Evolutionary conservation across 2,888 invertebrate genomes (phyloP), one percentile per base, ranked within the genome.

Genomic region (Trachelus tabidus): DNA sequence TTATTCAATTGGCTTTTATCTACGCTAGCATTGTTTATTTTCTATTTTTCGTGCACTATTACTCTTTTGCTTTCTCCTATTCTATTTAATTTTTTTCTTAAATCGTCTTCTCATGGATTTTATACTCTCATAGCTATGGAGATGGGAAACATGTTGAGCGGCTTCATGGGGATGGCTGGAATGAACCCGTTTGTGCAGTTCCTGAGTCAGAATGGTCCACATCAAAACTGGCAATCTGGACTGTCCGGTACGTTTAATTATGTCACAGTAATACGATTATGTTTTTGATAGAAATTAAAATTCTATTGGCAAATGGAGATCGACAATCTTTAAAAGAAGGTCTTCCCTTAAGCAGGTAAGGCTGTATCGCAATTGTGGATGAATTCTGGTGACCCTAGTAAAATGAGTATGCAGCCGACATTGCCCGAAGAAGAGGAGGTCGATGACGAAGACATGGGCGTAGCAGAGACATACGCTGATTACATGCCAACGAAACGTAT

Each of bases 391-490:
- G 92, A 93, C 82, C 92, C 93, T n/a, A 88, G 89, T 76, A 93
- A 92, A 89, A 91, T 92, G 86, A 87, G 85, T 79, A 88, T 89
- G 86, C 90, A 90, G 76, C 86, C 89, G 34, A 87, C 86, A 12
- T 79, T 93, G 12, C 93, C 92, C 0, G 95, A 95, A 79, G 97
- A 96, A 85, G 96, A 95, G 81, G 96, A 96, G 87, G 97, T 96
- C 0, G 98, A 98, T 82, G 98, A 98, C 84, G 98, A 99, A 89
- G 98, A 98, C 88, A 95, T 99, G 94, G 99, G 98, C 23, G 98
- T 99, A 31, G 98, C 99, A 0, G 99, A 99, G 92, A 99, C 99
- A 0, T 99, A 99, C 90, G 96, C 98, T 11, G 98, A 99, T 89
- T 99, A 99, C 90, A 98, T 98, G 97, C 99, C 99, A 1, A 94